phyloP scores from a whole-genome alignment of 2,888 invertebrate species.

The Osedax frankpressi region DNA sequence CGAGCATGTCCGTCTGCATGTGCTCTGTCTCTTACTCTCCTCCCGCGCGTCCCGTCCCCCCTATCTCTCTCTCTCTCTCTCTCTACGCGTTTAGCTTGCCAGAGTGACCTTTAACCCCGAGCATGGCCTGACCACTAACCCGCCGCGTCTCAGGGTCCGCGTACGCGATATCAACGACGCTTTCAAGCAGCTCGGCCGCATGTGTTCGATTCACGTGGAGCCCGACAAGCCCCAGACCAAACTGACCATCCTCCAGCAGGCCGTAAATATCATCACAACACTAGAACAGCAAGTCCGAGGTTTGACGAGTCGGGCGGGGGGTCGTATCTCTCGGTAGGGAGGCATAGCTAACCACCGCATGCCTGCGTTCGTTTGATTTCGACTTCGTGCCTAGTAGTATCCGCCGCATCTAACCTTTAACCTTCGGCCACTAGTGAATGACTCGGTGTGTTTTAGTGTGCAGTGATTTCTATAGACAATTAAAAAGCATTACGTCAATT shows the following conservation, averaged over 20 bases:
- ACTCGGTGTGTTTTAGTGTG: no score
- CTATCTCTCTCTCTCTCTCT: neutral
- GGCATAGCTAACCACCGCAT: no score
- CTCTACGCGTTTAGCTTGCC: constrained; percentile 13
- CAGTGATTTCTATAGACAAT: no score
- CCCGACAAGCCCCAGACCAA: constrained; percentile 96
- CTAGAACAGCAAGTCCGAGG: constrained; percentile 94
- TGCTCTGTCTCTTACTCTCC: neutral
- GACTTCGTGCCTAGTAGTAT: no score
- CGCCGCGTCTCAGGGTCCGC: constrained; percentile 81
- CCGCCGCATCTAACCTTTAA: no score
- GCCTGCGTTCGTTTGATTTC: no score
- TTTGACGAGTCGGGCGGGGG: no score
- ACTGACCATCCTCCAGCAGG: constrained; percentile 92
- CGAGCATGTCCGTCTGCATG: neutral
- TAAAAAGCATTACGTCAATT: no score
- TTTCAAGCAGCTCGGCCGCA: constrained; percentile 87
- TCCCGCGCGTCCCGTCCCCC: neutral
- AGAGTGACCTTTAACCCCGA: no score
- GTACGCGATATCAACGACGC: constrained; percentile 98
- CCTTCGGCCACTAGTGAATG: no score
- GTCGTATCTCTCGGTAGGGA: no score
- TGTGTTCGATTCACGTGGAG: constrained; percentile 92
- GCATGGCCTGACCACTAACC: no score
- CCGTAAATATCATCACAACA: constrained; percentile 93